These are phyloP conservation scores for Denticeps clupeoides DNA, from an alignment of 2,797 vertebrate species.

Conservation along the genomic window DNA sequence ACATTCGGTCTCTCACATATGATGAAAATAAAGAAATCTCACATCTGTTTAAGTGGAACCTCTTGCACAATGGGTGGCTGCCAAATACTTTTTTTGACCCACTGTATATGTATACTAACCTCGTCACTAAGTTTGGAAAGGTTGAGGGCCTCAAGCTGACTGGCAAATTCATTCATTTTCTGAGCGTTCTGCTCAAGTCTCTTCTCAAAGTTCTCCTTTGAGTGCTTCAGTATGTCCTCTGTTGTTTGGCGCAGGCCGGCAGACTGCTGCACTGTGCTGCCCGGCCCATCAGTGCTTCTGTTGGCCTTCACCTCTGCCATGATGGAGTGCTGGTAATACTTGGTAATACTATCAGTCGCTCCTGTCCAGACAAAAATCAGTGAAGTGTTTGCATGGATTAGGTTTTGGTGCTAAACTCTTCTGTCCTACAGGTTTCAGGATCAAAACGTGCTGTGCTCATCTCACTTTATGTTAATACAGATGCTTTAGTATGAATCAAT, in stretches of 20 bases:
- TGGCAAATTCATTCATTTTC: slow-evolving; percentile 73
- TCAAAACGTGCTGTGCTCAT: too few relatives aligned
- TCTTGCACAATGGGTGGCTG: not conserved
- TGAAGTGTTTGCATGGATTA: too few relatives aligned
- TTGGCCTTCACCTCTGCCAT: slow-evolving; percentile 66
- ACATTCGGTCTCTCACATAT: too few relatives aligned
- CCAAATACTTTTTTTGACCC: not conserved
- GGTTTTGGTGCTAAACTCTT: too few relatives aligned
- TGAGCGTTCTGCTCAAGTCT: slow-evolving; percentile 66
- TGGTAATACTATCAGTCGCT: slow-evolving; percentile 75
- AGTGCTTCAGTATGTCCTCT: slow-evolving; percentile 61
- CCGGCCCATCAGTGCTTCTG: slow-evolving; percentile 54
- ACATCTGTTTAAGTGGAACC: not conserved
- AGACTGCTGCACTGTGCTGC: slow-evolving; percentile 59
- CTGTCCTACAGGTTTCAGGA: too few relatives aligned
- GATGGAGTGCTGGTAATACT: slow-evolving; percentile 68
- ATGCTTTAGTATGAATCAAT: too few relatives aligned
- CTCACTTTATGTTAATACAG: too few relatives aligned
- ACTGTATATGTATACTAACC: slow-evolving; percentile 56
- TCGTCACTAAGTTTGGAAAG: slow-evolving; percentile 64
- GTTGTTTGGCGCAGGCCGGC: slow-evolving; percentile 52
- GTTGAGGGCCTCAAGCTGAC: slow-evolving; percentile 67
- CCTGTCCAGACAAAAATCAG: slow-evolving; percentile 51
- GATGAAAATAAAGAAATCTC: too few relatives aligned
- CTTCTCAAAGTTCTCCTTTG: slow-evolving; percentile 64